Percentiles rank a stretch among this genome's conserved stretches.
These are phyloP conservation scores for Myoxocephalus aenaeus DNA, from an alignment of 2,797 vertebrate species.

Conservation along the genomic window DNA sequence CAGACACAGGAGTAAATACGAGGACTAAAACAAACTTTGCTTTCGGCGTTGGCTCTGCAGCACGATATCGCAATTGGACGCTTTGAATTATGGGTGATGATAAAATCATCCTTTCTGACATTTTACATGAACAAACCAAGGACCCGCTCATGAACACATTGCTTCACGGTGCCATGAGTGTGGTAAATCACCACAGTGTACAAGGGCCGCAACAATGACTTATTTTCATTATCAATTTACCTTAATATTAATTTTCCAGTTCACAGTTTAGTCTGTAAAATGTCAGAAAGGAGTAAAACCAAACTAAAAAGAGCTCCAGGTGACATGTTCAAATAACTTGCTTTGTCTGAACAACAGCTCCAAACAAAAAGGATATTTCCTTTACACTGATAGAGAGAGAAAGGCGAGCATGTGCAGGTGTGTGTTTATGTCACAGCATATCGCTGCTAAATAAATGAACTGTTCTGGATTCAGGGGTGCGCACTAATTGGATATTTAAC, in stretches of 20 bases:
- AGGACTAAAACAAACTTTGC: neutral
- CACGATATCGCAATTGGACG: slow-evolving; percentile 5
- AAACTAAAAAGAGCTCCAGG: neutral
- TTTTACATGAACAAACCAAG: neutral
- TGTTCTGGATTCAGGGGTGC: neutral
- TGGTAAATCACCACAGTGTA: neutral
- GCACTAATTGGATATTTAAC: slow-evolving; percentile 10
- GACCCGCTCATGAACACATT: neutral
- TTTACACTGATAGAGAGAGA: too few relatives aligned
- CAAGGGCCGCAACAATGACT: neutral
- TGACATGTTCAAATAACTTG: neutral
- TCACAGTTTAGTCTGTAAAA: neutral
- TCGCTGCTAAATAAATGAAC: too few relatives aligned
- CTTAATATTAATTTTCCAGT: neutral
- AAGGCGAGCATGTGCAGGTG: too few relatives aligned
- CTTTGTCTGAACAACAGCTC: neutral
- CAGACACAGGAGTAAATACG: slow-evolving; percentile 28
- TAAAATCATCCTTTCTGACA: too few relatives aligned
- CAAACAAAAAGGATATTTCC: neutral
- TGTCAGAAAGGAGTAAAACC: neutral
- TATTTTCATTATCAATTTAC: neutral
- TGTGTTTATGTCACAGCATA: too few relatives aligned
- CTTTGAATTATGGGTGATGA: slow-evolving; percentile 20
- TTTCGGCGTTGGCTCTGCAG: slow-evolving; percentile 3
- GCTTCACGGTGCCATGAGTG: neutral